These are phyloP conservation scores for Ancistrus triradiatus DNA, from an alignment of 2,113 vertebrate species.

Conservation along the genomic window DNA sequence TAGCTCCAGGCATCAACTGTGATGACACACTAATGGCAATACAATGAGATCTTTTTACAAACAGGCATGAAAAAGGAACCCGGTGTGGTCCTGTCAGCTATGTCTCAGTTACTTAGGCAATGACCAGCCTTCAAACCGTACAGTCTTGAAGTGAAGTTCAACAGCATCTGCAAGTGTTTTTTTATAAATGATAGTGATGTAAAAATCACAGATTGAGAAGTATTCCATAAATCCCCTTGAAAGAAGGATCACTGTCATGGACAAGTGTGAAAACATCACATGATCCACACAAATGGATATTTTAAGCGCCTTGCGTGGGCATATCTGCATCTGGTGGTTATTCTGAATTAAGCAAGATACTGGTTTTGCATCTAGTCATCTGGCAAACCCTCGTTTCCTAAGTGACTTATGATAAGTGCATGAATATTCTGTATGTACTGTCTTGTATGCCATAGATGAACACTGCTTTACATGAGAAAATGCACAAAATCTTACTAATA, in stretches of 20 bases:
- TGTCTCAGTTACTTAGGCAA: slow-evolving; percentile 14
- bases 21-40: slow-evolving; percentile 19
- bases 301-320: not conserved
- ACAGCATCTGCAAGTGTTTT: not conserved
- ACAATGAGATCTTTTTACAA: slow-evolving; percentile 11
- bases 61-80: slow-evolving; percentile 1
- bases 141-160: not conserved
- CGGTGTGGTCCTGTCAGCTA: slow-evolving; percentile 29
- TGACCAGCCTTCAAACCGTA: slow-evolving; percentile 12
- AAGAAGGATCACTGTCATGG: too few species aligned
- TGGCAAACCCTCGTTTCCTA: not conserved
- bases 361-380: too few species aligned
- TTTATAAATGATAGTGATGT: slow-evolving; percentile 19
- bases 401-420: too few species aligned
- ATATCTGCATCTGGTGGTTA: not conserved
- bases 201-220: not conserved
- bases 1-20: slow-evolving; percentile 16
- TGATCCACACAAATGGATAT: not conserved
- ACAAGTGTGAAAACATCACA: slow-evolving; percentile 19
- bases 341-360: too few species aligned
- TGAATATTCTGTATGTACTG: too few species aligned
- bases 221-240: not conserved
- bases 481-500: too few species aligned
- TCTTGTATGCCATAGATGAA: too few species aligned
- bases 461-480: too few species aligned